Base-by-base conservation (phyloP, 2,797 vertebrate genomes). In the Coccyzus lansbergi region DNA sequence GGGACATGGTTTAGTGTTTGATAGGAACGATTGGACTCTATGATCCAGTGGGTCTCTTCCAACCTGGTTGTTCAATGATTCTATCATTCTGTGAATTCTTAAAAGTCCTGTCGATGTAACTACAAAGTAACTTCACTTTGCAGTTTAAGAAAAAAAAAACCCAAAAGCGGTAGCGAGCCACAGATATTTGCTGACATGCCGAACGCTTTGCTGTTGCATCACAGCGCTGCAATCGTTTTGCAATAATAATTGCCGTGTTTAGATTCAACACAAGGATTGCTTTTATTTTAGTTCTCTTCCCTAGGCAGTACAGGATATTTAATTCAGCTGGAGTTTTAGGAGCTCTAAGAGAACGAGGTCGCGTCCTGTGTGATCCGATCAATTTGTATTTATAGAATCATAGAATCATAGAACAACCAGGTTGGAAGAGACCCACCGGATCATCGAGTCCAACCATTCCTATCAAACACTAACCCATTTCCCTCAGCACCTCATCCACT, bases 281-380 rank as follows among this genome's bases (percentile, higher is more conserved):
- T 94, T 90, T 75, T 81, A 59, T 76, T 92, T 80, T 80, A 34
- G 40, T 88, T 72, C 34, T 86, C 28, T 86, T 62, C 52, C 64
- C 13, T 67, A 67, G 36, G 36, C 26, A 25, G 31, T 64, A 0
- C 12, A 29, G 49, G 44, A 70, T 70, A 48, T 46, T 77, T 67
- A 53, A 60, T 76, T 76, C 17, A 19, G 40, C n/a, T 85, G 60
- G 75, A 56, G 33, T 86, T 88, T 76, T 46, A 83, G 63, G 46
- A 86, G 6, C 20, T 62, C 0, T 64, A 1, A 46, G 70, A 48
- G 46, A 16, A 53, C 67, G 65, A 91, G 34, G 31, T 84, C 48
- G 86, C n/a, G 9, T 92, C 56, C 67, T 62, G 21, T 53, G 25
- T 44, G 68, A 77, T 56, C 60, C 42, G 60, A 2, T 34, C 55